These are phyloP conservation scores for Psylliodes chrysocephalus DNA, from an alignment of 2,888 invertebrate genomes.

Conservation along the genomic window DNA sequence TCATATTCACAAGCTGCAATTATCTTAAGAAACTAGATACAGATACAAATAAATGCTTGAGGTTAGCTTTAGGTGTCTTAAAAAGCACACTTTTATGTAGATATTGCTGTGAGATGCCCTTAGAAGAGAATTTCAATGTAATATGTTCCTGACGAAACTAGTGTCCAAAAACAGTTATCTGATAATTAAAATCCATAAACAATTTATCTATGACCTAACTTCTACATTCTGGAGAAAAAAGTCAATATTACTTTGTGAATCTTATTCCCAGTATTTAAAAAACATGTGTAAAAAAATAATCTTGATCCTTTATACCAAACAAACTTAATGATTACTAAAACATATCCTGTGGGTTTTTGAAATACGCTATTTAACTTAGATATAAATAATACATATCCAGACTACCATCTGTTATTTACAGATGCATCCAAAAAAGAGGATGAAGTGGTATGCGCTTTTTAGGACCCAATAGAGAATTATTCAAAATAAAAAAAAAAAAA, in stretches of 20 bases:
- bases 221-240: too few relatives aligned
- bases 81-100: too few relatives aligned
- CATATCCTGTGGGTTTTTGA: not conserved
- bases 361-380: not conserved
- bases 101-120: too few relatives aligned
- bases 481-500: not conserved
- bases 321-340: not conserved
- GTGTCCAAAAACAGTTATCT: too few relatives aligned
- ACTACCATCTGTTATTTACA: not conserved
- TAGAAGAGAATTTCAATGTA: too few relatives aligned
- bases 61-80: too few relatives aligned
- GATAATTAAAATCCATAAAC: too few relatives aligned
- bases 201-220: too few relatives aligned
- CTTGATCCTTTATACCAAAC: not conserved
- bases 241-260: not conserved
- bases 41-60: too few relatives aligned
- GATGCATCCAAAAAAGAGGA: not conserved
- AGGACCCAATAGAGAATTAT: not conserved
- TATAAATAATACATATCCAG: not conserved
- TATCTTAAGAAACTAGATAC: too few relatives aligned
- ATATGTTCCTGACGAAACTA: too few relatives aligned
- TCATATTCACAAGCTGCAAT: too few relatives aligned
- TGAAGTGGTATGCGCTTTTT: not conserved
- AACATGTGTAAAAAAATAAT: not conserved
- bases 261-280: not conserved